phyloP scores from a whole-genome alignment of 2,113 vertebrate species.

The Orycteropus afer region DNA sequence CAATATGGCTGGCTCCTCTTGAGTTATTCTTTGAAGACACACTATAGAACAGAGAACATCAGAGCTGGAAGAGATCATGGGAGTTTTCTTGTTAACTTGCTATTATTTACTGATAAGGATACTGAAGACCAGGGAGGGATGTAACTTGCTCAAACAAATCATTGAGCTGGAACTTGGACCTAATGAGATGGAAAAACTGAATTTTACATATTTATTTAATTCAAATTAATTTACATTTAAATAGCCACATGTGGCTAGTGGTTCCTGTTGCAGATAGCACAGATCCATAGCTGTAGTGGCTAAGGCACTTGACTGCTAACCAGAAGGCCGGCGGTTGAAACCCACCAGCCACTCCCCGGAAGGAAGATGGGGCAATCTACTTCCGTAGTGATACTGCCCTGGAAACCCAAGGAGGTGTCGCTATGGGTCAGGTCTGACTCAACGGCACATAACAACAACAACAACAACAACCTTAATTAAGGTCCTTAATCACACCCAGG shows the following conservation, averaged over 20 bases:
- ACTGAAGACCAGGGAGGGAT: neutral
- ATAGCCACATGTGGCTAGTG: neutral
- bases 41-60: neutral
- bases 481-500: rapidly evolving
- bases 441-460: too few species aligned
- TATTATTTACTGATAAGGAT: neutral
- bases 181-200: neutral
- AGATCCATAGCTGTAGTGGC: too few species aligned
- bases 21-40: neutral
- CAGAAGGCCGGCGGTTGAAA: too few species aligned
- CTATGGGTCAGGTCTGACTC: too few species aligned
- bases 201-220: neutral
- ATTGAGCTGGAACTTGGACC: neutral
- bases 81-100: neutral
- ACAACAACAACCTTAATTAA: too few species aligned
- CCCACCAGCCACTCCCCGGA: too few species aligned
- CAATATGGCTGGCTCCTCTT: neutral
- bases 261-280: neutral
- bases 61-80: neutral
- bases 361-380: too few species aligned
- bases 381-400: too few species aligned
- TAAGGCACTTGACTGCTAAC: too few species aligned
- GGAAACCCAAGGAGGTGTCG: too few species aligned
- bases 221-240: neutral
- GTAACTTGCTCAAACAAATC: too few species aligned